A percentile compares a stretch with the other conserved stretches of the same genome.
These are phyloP conservation scores for Uropsilus gracilis DNA, from an alignment of 2,113 vertebrate genomes.

Conservation along the genomic window DNA sequence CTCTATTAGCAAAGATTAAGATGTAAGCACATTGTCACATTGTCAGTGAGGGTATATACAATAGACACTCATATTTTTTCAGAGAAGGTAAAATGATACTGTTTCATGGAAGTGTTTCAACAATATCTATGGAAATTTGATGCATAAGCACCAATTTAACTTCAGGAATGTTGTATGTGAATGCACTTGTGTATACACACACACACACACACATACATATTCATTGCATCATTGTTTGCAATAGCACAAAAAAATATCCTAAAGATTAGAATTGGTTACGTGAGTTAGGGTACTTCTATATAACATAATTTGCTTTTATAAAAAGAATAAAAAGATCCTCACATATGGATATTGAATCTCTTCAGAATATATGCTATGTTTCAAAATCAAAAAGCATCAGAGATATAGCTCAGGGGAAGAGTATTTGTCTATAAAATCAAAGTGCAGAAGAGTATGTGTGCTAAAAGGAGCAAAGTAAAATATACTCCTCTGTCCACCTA, in stretches of 20 bases:
- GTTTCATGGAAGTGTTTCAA: conserved; percentile 2
- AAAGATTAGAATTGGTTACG: background rate
- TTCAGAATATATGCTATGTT: background rate
- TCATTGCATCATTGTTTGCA: conserved; percentile 6
- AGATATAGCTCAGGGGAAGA: no score
- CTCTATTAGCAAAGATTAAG: background rate
- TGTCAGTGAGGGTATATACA: background rate
- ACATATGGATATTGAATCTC: background rate
- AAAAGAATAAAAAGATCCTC: background rate
- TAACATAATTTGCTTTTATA: background rate
- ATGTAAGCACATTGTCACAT: background rate
- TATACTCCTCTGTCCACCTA: background rate
- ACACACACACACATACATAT: background rate
- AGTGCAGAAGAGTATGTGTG: background rate
- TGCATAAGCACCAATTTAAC: conserved; percentile 13
- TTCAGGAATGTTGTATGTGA: conserved; percentile 4
- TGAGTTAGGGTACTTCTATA: background rate
- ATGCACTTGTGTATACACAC: background rate
- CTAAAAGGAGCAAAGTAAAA: background rate
- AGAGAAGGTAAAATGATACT: background rate
- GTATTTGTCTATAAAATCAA: no score
- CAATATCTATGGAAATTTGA: conserved; percentile 38
- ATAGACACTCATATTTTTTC: background rate
- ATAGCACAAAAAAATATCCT: background rate
- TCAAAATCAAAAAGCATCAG: no score